Base-by-base conservation (phyloP, 2,797 vertebrate genomes). In the Uromys caudimaculatus region DNA sequence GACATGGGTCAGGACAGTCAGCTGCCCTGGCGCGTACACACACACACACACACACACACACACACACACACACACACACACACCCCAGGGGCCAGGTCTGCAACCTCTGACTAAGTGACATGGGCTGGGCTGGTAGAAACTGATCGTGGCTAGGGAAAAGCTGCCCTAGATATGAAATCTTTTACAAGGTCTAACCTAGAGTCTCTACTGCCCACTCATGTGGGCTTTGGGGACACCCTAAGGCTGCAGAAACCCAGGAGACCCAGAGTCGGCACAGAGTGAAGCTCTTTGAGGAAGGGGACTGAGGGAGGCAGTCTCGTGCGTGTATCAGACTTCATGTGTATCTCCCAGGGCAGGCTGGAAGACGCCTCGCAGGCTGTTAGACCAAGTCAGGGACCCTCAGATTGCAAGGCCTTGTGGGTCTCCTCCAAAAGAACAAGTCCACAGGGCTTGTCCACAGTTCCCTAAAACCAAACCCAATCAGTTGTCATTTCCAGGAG, bases 401-500 rank as follows among this genome's bases (percentile, higher is more conserved):
- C 35, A 32, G 32, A 27, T n/a, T 38, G 14, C 9, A 54, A 96
- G 60, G 71, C 24, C 64, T 54, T 23, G 6, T 21, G 32, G 11
- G 35, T 19, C n/a, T 71, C 41, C 12, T 73, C 67, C 10, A 38
- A 86, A 87, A 90, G 38, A 62, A 69, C 83, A 58, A 54, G 23
- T n/a, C n/a, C 32, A 50, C 56, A 19, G 32, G 78, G 35, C 14
- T 23, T 82, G 35, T 75, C 47, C 0, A 29, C 35, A 11, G 21
- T 12, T 8, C 44, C 5, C 24, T 17, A 67, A 89, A 78, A 78
- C 52, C 79, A 27, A 58, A 44, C 38, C 50, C 88, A 82, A 96
- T 89, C 78, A 52, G 54, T 58, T 71, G 79, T 73, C 38, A 60
- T 64, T 97, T 94, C 88, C 73, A 79, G 54, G 38, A 19, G 29